Conservation (phyloP, 2,888 invertebrate genomes). For the Synergus umbraculus region DNA sequence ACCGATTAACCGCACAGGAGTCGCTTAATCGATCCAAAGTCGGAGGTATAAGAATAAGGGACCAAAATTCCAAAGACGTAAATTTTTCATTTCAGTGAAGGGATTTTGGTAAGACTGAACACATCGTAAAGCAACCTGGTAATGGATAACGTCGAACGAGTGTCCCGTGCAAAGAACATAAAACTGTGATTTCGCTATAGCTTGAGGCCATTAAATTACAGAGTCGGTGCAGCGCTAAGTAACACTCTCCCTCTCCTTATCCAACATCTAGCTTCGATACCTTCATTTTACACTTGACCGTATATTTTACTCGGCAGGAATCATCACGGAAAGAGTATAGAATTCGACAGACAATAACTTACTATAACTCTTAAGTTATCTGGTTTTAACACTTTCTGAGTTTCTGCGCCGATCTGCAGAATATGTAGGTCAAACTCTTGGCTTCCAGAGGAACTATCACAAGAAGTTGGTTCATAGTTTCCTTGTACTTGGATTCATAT, state of each 20-base stretch:
- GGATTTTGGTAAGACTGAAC: neutral
- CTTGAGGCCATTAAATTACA: conserved; percentile 1
- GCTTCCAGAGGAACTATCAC: neutral
- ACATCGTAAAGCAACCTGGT: neutral
- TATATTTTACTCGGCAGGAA: neutral
- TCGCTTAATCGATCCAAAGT: conserved; percentile 18
- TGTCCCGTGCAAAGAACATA: neutral
- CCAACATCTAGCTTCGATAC: neutral
- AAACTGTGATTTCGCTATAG: conserved; percentile 16
- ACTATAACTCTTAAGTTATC: neutral
- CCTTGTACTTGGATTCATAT: neutral
- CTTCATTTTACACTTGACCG: neutral
- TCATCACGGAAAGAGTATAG: neutral
- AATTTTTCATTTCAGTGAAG: conserved; percentile 19
- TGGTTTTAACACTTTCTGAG: neutral
- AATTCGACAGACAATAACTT: neutral
- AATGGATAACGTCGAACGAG: neutral
- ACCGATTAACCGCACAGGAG: conserved; percentile 47
- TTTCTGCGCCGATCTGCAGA: neutral
- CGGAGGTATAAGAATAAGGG: neutral
- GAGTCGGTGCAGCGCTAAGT: neutral
- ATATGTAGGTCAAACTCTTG: conserved; percentile 26
- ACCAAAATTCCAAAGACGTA: conserved; percentile 5
- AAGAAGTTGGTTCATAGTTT: neutral
- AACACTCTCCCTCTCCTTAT: neutral